Evolutionary conservation across 2,888 invertebrate genomes (phyloP), one percentile per base, ranked within the genome.

Genomic region (Sabatieria punctata): DNA sequence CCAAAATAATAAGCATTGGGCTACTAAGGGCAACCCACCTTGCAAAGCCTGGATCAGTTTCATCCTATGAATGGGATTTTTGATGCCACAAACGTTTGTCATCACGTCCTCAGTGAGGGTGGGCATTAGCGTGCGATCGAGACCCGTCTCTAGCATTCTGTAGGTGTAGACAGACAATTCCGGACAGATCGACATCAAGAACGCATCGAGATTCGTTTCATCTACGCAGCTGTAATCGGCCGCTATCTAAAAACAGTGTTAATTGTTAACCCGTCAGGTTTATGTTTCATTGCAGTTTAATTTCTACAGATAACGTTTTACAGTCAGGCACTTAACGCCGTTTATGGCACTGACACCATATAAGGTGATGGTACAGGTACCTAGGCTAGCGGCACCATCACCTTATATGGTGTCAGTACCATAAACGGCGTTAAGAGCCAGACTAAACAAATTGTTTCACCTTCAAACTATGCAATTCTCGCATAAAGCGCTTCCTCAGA

Each of bases 101-200:
- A 97, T 73, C 68, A 93, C 88, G 56, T 93, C 93, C 60, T 93
- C 91, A 39, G 81, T 83, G 24, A 93, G 59, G 40, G 64, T 66
- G 51, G 82, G 77, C 50, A 97, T 75, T 11, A 83, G 80, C 55
- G 82, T 82, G 63, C 80, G 82, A 67, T 93, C 91, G 30, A 95
- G 84, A 18, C 95, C 95, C 24, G 86, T 83, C 63, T 88, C 85
- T 44, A 97, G 71, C 83, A 97, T 84, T 44, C 82, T 79, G 69
- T 97, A 97, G 0, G 95, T 91, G 69, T 97, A 97, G 55, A 85
- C 88, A 45, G 85, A 82, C 66, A 88, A 53, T 47, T 63, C 62
- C 11, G 61, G 60, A 21, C 56, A 53, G 13, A 64, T 48, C 15
- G 58, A 57, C 59, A 62, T 60, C 33, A 63, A 51, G 46, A 63